phyloP scores from a whole-genome alignment of 2,113 vertebrate genomes.

The Callospermophilus lateralis region DNA sequence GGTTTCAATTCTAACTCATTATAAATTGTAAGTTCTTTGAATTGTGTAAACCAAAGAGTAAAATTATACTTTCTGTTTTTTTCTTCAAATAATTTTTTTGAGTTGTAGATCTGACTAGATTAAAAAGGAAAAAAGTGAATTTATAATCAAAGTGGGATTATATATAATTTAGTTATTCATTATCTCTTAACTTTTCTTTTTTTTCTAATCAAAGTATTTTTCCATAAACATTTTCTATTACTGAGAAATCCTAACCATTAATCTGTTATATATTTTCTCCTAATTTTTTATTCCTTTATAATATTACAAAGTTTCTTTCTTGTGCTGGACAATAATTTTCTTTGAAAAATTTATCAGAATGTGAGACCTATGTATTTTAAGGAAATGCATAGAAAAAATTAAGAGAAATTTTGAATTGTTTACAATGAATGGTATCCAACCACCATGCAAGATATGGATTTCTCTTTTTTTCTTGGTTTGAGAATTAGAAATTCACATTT shows the following conservation, averaged over 20 bases:
- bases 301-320: background rate
- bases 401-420: background rate
- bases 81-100: background rate
- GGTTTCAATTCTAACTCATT: background rate
- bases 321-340: background rate
- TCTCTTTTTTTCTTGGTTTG: background rate
- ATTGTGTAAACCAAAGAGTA: background rate
- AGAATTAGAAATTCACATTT: slow-evolving; percentile 4
- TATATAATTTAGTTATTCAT: background rate
- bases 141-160: background rate
- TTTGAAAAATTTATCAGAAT: background rate
- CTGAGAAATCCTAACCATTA: background rate
- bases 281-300: background rate
- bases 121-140: background rate
- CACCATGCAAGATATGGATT: background rate
- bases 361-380: background rate
- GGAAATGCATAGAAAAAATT: background rate
- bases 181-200: background rate
- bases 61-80: background rate
- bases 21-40: background rate
- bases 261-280: background rate
- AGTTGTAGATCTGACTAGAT: background rate
- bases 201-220: background rate
- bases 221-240: background rate
- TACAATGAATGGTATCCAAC: background rate